A percentile compares a stretch with the other conserved stretches of the same genome.
Conservation (phyloP, 1,140 invertebrate genomes). For the Pseudomyrmex pallidus region DNA sequence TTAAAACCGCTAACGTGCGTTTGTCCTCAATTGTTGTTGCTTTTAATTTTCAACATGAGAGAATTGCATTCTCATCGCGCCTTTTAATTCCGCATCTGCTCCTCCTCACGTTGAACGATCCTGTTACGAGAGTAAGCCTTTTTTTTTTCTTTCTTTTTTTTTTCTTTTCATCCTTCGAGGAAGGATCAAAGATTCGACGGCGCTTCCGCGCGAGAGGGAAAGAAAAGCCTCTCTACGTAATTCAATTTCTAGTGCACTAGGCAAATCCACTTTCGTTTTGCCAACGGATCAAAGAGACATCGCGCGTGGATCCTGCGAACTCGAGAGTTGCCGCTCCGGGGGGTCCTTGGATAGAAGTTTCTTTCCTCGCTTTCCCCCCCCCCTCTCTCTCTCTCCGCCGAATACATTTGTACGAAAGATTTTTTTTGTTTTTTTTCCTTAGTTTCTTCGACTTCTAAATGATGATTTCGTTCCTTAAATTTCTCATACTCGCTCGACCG, state of each 20-base stretch:
- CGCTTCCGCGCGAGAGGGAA: conserved; percentile 4
- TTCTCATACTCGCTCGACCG: background rate
- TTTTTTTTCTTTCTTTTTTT: too few species aligned
- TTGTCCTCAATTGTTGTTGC: background rate
- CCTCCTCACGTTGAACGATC: background rate
- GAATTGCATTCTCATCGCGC: conserved; percentile 6
- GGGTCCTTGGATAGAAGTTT: conserved; percentile 3
- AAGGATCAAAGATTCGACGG: conserved; percentile 21
- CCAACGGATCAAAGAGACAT: conserved; percentile 46
- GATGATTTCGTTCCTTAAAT: background rate
- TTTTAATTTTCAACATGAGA: background rate
- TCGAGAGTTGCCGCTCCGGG: background rate
- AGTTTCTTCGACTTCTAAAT: conserved; percentile 14
- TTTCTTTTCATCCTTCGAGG: background rate
- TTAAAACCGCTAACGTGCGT: background rate
- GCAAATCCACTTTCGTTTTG: conserved; percentile 52
- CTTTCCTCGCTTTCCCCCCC: too few species aligned
- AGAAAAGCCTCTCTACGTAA: conserved; percentile 36
- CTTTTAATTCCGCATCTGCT: conserved; percentile 16
- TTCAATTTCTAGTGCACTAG: conserved; percentile 47
- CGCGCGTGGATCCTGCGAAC: conserved; percentile 7
- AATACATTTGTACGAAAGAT: background rate
- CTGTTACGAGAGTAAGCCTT: conserved; percentile 5
- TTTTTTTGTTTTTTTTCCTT: background rate
- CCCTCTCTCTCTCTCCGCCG: too few species aligned